These are phyloP conservation scores for Phthorimaea operculella DNA, from an alignment of 1,140 invertebrate species.

Conservation along the genomic window DNA sequence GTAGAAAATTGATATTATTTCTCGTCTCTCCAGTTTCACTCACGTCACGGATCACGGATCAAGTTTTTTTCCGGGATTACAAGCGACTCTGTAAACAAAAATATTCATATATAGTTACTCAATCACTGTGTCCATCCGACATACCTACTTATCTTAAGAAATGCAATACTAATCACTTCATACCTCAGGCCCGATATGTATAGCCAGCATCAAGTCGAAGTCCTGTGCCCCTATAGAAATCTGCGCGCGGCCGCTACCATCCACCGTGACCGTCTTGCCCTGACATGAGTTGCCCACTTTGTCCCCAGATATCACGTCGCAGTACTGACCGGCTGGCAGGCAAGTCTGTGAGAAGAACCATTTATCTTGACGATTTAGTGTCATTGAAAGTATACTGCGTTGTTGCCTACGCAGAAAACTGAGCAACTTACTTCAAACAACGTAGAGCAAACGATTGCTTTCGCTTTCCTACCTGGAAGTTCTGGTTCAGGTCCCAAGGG, in stretches of 20 bases:
- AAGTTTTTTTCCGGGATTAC: too few species aligned
- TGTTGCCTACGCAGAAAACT: too few species aligned
- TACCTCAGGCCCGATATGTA: slow-evolving; percentile 73
- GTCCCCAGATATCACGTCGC: slow-evolving; percentile 86
- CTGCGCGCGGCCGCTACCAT: slow-evolving; percentile 70
- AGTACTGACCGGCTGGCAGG: slow-evolving; percentile 63
- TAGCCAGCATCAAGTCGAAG: slow-evolving; percentile 80
- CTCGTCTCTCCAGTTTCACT: too few species aligned
- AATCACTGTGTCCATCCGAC: too few species aligned
- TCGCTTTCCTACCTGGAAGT: slow-evolving; percentile 63
- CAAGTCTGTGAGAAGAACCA: slow-evolving; percentile 30
- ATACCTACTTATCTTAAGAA: too few species aligned
- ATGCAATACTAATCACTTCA: too few species aligned
- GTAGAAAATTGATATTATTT: too few species aligned
- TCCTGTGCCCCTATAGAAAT: slow-evolving; percentile 71
- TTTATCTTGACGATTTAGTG: not conserved
- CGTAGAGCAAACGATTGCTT: too few species aligned
- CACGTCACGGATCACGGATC: too few species aligned
- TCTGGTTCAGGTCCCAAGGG: slow-evolving; percentile 64
- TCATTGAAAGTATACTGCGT: not conserved
- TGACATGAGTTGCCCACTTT: slow-evolving; percentile 72
- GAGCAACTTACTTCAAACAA: too few species aligned
- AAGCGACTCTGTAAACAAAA: too few species aligned
- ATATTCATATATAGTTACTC: too few species aligned
- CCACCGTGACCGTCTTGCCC: slow-evolving; percentile 76